A percentile compares a stretch with the other conserved stretches of the same genome.
phyloP scores from a whole-genome alignment of 1,140 invertebrate species.

The Brachionus plicatilis region DNA sequence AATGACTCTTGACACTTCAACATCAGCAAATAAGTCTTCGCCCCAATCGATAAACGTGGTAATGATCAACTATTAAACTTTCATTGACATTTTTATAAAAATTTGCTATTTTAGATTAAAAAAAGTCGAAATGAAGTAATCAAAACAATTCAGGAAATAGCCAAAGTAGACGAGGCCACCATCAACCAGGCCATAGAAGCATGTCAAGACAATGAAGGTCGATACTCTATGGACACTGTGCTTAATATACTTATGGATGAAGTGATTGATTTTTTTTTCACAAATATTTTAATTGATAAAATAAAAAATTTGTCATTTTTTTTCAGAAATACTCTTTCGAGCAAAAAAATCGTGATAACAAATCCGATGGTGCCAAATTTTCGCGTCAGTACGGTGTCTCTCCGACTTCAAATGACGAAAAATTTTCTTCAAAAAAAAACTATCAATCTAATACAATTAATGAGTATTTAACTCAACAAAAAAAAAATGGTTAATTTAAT shows the following conservation, averaged over 20 bases:
- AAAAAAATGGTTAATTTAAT: background rate
- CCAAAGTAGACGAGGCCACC: background rate
- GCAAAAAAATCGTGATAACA: slow-evolving; percentile 14
- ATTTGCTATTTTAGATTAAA: background rate
- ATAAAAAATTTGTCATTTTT: background rate
- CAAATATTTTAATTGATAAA: background rate
- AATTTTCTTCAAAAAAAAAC: background rate
- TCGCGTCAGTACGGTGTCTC: background rate
- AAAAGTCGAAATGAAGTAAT: slow-evolving; percentile 34
- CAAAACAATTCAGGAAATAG: slow-evolving; percentile 33
- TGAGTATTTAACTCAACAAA: background rate
- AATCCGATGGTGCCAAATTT: background rate
- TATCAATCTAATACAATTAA: background rate
- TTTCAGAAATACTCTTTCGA: background rate
- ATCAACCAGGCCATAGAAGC: slow-evolving; percentile 30
- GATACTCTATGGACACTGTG: slow-evolving; percentile 26
- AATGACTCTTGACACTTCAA: slow-evolving; percentile 22
- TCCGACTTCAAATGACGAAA: background rate
- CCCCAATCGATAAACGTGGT: slow-evolving; percentile 9
- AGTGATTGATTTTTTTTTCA: background rate
- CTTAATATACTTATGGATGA: slow-evolving; percentile 28
- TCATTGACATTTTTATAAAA: background rate
- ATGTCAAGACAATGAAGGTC: slow-evolving; percentile 35
- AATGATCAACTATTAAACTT: background rate
- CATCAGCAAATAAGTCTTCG: background rate